Evolutionary conservation across 2,888 invertebrate species (phyloP), one percentile per base, ranked within the genome.

Genomic region (Ganaspis brasiliensis): DNA sequence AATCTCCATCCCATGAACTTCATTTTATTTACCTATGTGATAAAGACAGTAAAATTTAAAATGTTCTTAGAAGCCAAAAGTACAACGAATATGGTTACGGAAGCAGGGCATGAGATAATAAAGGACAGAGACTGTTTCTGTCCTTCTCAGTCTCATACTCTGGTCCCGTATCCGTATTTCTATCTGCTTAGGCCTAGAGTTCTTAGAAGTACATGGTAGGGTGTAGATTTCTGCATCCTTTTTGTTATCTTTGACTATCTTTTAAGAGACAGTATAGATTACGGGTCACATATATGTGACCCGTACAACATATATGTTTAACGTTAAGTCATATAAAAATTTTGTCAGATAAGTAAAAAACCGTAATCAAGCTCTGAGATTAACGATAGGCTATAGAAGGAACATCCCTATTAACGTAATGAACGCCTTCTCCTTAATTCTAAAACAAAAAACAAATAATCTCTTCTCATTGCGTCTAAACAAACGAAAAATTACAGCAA

Each of bases 121-220:
- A n/a, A n/a, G n/a, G n/a, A n/a, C n/a, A n/a, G n/a, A n/a, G n/a
- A n/a, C n/a, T n/a, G n/a, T n/a, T n/a, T n/a, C n/a, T n/a, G n/a
- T n/a, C n/a, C n/a, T n/a, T n/a, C n/a, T n/a, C n/a, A n/a, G n/a
- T n/a, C n/a, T n/a, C n/a, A n/a, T n/a, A n/a, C n/a, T n/a, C n/a
- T n/a, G n/a, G n/a, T n/a, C n/a, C n/a, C n/a, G n/a, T n/a, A n/a
- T n/a, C n/a, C n/a, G n/a, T n/a, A n/a, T n/a, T n/a, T n/a, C n/a
- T n/a, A n/a, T n/a, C n/a, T n/a, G n/a, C n/a, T n/a, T n/a, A n/a
- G n/a, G n/a, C n/a, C n/a, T n/a, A n/a, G 61, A 63, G 57, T 49
- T 14, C 14, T 61, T 1, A 55, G 61, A 31, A 14, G 61, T 4
- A 74, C 73, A n/a, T 61, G 31, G 37, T 61, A 45, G 49, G 73